Base-by-base conservation (phyloP, 2,888 invertebrate genomes). In the Dioctria linearis region DNA sequence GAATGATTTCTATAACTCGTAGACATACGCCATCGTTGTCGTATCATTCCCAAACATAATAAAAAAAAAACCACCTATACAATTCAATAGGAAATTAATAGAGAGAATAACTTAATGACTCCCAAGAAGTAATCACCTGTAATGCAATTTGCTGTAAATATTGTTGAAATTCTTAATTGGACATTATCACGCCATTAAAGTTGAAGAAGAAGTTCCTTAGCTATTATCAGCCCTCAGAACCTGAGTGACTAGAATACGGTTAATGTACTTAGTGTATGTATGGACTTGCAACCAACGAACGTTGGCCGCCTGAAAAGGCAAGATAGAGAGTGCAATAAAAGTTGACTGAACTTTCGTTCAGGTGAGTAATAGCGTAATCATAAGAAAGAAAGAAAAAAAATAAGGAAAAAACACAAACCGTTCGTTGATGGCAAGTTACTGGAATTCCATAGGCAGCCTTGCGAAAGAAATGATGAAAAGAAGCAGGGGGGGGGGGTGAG, bases 291-390 rank as follows among this genome's bases (percentile, higher is more conserved):
- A 9, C 59, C 11, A 13, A 25, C 6, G 37, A 9, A 69, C 69
- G 69, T 25, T 2, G 46, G 67, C 11, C 51, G 67, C 67, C 49
- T 37, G 25, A 49, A 8, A 69, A 46, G 49, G 43, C 25, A 25
- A 5, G 4, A 11, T 66, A n/a, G 39, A 54, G 71, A 71, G 51
- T 54, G 71, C 54, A 71, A 71, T 71, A 71, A 71, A 71, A 51
- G 71, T 71, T 71, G 71, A 71, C 51, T 71, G 71, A 71, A 71
- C 71, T 71, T 71, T 71, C 71, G 71, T 71, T 71, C 71, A 71
- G 71, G 71, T 71, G 71, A 71, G 71, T 71, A 71, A 71, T 71
- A 71, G 71, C 71, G 71, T 71, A 71, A 54, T 71, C 51, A 51
- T 8, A 46, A 54, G 51, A 51, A 71, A 71, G 40, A 54, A 40